phyloP scores from a whole-genome alignment of 2,888 invertebrate species.

The Notodonta dromedarius region DNA sequence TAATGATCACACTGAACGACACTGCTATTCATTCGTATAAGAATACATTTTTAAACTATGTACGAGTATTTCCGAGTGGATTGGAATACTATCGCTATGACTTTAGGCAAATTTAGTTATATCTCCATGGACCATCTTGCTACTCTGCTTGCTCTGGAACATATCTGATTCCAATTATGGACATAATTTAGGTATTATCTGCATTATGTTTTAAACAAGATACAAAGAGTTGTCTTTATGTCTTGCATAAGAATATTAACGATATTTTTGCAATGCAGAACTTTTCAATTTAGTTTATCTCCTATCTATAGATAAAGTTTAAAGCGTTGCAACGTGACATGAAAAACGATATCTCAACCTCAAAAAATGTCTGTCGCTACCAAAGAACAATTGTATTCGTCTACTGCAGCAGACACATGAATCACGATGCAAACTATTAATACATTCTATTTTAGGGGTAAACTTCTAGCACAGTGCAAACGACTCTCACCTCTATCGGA shows the following conservation, averaged over 20 bases:
- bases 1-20: constrained; percentile 7
- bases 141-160: too few relatives aligned
- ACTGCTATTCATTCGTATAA: neutral
- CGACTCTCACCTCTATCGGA: constrained; percentile 44
- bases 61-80: too few relatives aligned
- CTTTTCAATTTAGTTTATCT: neutral
- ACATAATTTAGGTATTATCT: too few relatives aligned
- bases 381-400: constrained; percentile 73
- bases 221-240: neutral
- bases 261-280: neutral
- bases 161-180: too few relatives aligned
- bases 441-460: constrained; percentile 68
- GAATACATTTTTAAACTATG: too few relatives aligned
- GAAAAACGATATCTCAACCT: constrained; percentile 50
- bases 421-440: constrained; percentile 75
- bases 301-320: neutral
- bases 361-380: constrained; percentile 53
- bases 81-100: too few relatives aligned
- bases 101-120: too few relatives aligned
- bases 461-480: constrained; percentile 46
- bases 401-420: constrained; percentile 79
- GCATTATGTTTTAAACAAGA: neutral
- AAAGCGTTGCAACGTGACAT: constrained; percentile 45
- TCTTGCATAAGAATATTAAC: neutral
- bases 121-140: neutral